Percentiles rank a stretch among this genome's conserved stretches.
phyloP scores from a whole-genome alignment of 2,113 vertebrate species.

The Anser cygnoides region DNA sequence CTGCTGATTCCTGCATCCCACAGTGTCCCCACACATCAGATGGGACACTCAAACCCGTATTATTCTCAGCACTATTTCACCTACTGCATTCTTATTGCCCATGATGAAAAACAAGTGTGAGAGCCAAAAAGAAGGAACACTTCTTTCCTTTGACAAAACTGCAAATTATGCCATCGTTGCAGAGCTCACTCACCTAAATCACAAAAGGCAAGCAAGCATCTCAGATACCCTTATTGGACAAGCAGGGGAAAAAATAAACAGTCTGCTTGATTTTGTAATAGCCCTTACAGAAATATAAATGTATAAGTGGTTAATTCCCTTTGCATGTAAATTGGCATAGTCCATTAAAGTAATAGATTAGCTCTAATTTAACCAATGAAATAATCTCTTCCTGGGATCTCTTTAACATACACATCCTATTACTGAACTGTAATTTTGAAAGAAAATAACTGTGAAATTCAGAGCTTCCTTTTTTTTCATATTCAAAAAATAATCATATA shows the following conservation, averaged over 20 bases:
- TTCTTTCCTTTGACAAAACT: neutral
- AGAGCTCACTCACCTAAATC: neutral
- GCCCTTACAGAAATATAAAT: neutral
- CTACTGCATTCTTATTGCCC: neutral
- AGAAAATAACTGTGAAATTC: neutral
- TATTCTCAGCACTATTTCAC: neutral
- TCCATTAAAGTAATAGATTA: neutral
- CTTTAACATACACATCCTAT: neutral
- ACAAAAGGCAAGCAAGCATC: neutral
- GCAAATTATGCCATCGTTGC: neutral
- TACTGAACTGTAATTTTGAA: neutral
- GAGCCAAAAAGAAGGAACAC: slow-evolving; percentile 24
- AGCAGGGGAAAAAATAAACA: neutral
- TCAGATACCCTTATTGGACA: neutral
- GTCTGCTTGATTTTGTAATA: neutral
- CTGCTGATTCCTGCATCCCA: neutral
- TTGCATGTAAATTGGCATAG: neutral
- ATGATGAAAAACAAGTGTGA: neutral
- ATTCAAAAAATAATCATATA: neutral
- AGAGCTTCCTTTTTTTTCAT: neutral
- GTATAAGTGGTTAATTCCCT: neutral
- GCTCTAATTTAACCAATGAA: neutral
- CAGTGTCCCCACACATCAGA: rapidly evolving
- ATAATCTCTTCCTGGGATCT: neutral
- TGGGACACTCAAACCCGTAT: neutral